Evolutionary conservation across 2,113 vertebrate species (phyloP).

Genomic region (Perca fluviatilis): DNA sequence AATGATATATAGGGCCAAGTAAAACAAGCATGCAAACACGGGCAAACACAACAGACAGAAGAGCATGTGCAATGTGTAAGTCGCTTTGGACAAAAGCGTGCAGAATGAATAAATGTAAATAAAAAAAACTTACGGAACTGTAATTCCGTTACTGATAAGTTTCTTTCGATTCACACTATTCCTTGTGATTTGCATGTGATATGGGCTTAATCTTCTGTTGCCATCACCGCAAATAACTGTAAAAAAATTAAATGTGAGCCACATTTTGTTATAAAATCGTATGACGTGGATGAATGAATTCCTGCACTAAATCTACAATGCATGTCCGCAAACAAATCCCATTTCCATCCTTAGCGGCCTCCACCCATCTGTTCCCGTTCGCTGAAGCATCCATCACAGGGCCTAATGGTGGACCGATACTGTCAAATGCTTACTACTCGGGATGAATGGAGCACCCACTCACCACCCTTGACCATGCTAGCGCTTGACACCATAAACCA

Average conservation of each 20-base stretch:
- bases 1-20: constrained; percentile 32
- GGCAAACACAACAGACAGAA: constrained; percentile 5
- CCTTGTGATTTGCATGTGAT: not conserved
- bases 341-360: constrained; percentile 46
- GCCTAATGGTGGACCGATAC: constrained; percentile 64
- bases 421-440: constrained; percentile 50
- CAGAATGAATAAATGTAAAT: not conserved
- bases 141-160: not conserved
- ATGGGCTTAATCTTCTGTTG: not conserved
- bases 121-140: not conserved
- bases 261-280: constrained; percentile 1
- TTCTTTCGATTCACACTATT: not conserved
- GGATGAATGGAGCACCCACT: constrained; percentile 60
- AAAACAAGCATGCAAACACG: constrained; percentile 35
- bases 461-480: constrained; percentile 51
- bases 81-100: not conserved
- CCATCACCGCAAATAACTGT: not conserved
- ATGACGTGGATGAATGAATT: constrained; percentile 19
- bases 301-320: constrained; percentile 19
- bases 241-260: constrained; percentile 24
- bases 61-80: not conserved
- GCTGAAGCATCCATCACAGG: constrained; percentile 63
- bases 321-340: constrained; percentile 32
- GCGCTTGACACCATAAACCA: constrained; percentile 71
- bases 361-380: constrained; percentile 60